Conservation (phyloP, 2,113 vertebrate species). For the Grus americana region DNA sequence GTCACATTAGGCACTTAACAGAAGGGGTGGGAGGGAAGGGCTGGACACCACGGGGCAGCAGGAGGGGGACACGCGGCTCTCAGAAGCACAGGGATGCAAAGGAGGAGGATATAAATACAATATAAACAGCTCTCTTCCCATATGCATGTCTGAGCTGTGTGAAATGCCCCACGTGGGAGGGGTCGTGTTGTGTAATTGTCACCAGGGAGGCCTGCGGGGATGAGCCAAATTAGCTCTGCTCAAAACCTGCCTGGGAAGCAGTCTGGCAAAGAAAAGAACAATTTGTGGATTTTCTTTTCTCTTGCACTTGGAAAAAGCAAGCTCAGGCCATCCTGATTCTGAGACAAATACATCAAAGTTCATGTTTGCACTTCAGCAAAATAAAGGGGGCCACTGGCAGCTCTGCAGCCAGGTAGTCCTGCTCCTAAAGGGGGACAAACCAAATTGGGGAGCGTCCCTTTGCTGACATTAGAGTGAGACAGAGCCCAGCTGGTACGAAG, state of each 20-base stretch:
- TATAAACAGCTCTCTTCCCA: neutral
- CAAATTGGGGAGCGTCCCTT: neutral
- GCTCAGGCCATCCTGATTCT: neutral
- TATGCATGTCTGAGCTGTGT: neutral
- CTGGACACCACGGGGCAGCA: neutral
- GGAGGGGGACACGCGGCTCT: neutral
- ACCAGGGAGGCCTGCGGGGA: neutral
- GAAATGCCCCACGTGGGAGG: neutral
- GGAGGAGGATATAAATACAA: neutral
- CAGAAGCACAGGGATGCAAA: neutral
- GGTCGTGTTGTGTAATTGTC: neutral
- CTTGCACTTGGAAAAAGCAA: neutral
- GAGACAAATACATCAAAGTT: neutral
- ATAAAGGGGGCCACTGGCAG: neutral
- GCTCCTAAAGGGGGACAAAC: neutral
- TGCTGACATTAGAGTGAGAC: neutral
- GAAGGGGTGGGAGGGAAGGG: neutral
- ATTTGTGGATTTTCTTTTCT: neutral
- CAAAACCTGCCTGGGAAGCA: neutral
- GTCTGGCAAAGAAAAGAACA: neutral
- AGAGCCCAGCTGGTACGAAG: rapidly evolving
- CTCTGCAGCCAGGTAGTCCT: neutral
- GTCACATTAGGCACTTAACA: neutral
- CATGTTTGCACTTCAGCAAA: neutral
- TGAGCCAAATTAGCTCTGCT: neutral